phyloP scores from a whole-genome alignment of 2,888 invertebrate species.

The Keiferia lycopersicella region DNA sequence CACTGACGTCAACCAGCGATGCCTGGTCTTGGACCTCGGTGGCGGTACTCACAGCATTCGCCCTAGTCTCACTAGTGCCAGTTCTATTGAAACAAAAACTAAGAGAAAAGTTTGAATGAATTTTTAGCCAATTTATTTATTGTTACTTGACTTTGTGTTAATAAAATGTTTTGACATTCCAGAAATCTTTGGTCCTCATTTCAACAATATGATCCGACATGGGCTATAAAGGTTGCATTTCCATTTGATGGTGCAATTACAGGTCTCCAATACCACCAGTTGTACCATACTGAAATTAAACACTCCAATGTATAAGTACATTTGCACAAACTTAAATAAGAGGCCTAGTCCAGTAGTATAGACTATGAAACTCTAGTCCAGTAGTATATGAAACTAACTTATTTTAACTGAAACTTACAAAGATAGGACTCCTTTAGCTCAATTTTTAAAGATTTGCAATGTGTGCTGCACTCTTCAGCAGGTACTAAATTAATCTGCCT shows the following conservation, averaged over 20 bases:
- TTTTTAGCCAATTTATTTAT: constrained; percentile 63
- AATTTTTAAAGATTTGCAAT: constrained; percentile 87
- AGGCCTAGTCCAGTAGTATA: too few species aligned
- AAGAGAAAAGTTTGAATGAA: constrained; percentile 87
- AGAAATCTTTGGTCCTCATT: constrained; percentile 42
- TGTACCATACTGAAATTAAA: constrained; percentile 87
- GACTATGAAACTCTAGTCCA: too few species aligned
- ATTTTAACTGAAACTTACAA: constrained; percentile 82
- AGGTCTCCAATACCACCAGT: constrained; percentile 92
- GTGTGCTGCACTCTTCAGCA: constrained; percentile 87
- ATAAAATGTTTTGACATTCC: constrained; percentile 65
- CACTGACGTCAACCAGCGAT: constrained; percentile 93
- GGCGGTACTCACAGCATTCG: constrained; percentile 88
- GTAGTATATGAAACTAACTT: too few species aligned
- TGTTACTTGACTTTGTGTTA: constrained; percentile 41
- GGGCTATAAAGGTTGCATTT: constrained; percentile 83
- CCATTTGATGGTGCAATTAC: constrained; percentile 81
- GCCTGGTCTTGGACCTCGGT: constrained; percentile 95
- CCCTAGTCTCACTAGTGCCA: constrained; percentile 92
- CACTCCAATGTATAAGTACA: constrained; percentile 17
- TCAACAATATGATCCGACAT: constrained; percentile 87
- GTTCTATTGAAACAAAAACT: constrained; percentile 92
- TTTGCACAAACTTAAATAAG: constrained; percentile 17
- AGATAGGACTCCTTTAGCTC: constrained; percentile 87
- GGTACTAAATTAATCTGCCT: constrained; percentile 87